Conservation (phyloP, 2,113 vertebrate species). For the Onychostoma macrolepis region DNA sequence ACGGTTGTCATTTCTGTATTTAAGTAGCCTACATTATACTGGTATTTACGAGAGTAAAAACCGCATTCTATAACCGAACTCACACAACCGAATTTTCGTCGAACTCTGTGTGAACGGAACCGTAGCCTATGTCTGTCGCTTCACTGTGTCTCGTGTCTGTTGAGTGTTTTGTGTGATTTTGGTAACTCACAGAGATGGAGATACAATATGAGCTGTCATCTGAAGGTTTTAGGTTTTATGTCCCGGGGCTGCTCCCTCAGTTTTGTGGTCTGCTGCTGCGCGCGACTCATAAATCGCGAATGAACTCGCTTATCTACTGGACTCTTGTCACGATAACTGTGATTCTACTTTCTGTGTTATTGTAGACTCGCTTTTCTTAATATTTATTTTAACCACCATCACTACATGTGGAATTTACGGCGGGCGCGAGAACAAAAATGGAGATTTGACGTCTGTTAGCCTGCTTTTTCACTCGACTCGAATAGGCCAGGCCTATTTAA, state of each 20-base stretch:
- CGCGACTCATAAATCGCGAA: neutral
- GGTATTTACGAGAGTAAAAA: too few species aligned
- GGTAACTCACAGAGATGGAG: neutral
- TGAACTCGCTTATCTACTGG: neutral
- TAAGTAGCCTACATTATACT: neutral
- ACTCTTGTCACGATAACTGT: neutral
- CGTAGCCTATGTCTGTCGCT: too few species aligned
- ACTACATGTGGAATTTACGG: too few species aligned
- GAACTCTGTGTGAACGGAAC: too few species aligned
- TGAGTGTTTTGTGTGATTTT: neutral
- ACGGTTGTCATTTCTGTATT: neutral
- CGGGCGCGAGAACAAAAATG: too few species aligned
- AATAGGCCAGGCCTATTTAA: neutral
- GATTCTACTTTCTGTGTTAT: neutral
- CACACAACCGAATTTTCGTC: neutral
- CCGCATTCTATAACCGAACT: too few species aligned
- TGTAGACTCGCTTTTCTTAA: neutral
- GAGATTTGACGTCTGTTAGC: too few species aligned
- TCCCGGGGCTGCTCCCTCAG: neutral
- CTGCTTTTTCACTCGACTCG: neutral
- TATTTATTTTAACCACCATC: neutral
- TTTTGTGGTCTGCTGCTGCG: neutral
- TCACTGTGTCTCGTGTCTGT: neutral
- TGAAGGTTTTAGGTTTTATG: too few species aligned
- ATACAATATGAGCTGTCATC: neutral